These are phyloP conservation scores for Neofelis nebulosa DNA, from an alignment of 2,113 vertebrate species.

Conservation along the genomic window DNA sequence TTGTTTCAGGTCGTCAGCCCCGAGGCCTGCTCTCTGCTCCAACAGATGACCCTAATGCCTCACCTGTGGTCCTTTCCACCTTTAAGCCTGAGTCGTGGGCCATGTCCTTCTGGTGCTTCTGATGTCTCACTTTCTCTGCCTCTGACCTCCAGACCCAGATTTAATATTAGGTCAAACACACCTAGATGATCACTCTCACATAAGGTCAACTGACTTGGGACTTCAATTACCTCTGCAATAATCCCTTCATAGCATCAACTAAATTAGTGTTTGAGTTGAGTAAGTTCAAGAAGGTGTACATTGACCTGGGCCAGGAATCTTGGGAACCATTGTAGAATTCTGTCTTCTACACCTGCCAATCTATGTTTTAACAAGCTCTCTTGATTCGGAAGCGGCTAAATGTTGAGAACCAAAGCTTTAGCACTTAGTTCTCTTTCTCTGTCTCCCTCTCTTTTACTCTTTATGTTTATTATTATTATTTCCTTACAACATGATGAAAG, in stretches of 20 bases:
- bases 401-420: background rate
- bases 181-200: background rate
- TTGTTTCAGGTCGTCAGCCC: background rate
- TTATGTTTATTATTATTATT: background rate
- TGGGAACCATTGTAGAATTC: background rate
- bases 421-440: background rate
- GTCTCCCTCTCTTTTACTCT: background rate
- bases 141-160: background rate
- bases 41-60: background rate
- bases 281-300: too few relatives aligned
- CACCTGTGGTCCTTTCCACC: background rate
- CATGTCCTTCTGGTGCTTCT: background rate
- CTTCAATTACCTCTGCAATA: background rate
- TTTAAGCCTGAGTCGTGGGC: background rate
- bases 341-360: background rate
- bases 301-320: background rate
- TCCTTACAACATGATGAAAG: background rate
- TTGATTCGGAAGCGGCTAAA: background rate
- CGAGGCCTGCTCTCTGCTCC: background rate
- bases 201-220: background rate
- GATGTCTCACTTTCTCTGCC: background rate
- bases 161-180: background rate
- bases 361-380: background rate
- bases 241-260: background rate
- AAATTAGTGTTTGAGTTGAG: background rate